phyloP scores from a whole-genome alignment of 2,888 invertebrate genomes.

The Drosophila meridiana region DNA sequence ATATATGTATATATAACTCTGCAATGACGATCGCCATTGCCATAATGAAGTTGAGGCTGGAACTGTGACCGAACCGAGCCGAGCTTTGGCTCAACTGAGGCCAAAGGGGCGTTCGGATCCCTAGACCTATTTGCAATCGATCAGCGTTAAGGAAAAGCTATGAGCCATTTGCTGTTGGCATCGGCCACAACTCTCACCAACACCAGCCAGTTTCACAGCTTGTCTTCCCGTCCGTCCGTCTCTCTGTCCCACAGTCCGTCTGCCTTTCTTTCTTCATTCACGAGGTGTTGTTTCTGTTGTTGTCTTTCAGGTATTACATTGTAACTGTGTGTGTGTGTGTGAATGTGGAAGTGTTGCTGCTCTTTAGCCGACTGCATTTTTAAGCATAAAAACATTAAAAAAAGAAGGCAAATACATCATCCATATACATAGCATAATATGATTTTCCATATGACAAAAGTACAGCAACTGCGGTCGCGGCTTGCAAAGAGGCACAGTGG shows the following conservation, averaged over 20 bases:
- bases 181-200: constrained; percentile 66
- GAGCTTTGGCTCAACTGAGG: constrained; percentile 25
- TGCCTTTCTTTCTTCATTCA: constrained; percentile 37
- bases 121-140: constrained; percentile 79
- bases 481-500: constrained; percentile 42
- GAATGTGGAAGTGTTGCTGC: constrained; percentile 54
- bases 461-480: constrained; percentile 55
- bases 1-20: not conserved
- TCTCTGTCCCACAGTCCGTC: not conserved
- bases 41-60: constrained; percentile 35
- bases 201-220: constrained; percentile 37
- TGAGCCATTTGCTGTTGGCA: constrained; percentile 62
- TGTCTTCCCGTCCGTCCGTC: constrained; percentile 6
- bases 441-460: constrained; percentile 76
- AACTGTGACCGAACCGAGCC: constrained; percentile 21
- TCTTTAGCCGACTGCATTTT: constrained; percentile 63
- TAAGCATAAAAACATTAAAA: constrained; percentile 72
- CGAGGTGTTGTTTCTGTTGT: constrained; percentile 36
- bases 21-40: constrained; percentile 56
- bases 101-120: constrained; percentile 71
- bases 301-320: constrained; percentile 52
- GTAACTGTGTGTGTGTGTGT: constrained; percentile 35
- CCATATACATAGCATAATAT: constrained; percentile 74
- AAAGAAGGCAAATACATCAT: constrained; percentile 77
- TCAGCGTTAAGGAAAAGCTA: constrained; percentile 74